These are phyloP conservation scores for Phlogophora meticulosa DNA, from an alignment of 2,888 invertebrate genomes.

Conservation along the genomic window DNA sequence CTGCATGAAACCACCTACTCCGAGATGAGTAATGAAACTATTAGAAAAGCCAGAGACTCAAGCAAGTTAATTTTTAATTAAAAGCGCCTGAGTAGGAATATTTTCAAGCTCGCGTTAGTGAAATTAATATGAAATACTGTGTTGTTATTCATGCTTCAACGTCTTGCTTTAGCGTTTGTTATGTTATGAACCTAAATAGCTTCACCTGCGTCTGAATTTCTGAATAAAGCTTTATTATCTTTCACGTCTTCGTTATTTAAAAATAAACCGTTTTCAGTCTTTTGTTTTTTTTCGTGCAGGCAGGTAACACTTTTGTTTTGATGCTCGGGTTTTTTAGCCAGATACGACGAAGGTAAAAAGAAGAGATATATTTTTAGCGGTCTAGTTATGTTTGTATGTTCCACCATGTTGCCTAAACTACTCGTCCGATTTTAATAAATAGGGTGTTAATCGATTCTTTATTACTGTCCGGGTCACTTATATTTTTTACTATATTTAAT, in stretches of 20 bases:
- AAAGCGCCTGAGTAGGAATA: slow-evolving; percentile 33
- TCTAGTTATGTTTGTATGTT: too few species aligned
- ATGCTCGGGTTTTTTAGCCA: too few species aligned
- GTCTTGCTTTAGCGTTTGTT: not conserved
- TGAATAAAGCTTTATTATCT: not conserved
- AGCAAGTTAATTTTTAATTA: slow-evolving; percentile 61
- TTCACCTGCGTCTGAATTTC: not conserved
- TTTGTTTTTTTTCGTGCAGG: too few species aligned
- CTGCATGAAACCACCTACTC: slow-evolving; percentile 12
- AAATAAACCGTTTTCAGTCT: too few species aligned
- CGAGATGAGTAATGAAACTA: slow-evolving; percentile 67
- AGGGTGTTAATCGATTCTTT: too few species aligned
- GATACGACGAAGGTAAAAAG: too few species aligned
- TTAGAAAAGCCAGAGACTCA: slow-evolving; percentile 53
- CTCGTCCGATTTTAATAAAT: too few species aligned
- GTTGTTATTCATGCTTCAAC: slow-evolving; percentile 10
- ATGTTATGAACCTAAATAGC: not conserved
- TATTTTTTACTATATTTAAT: too few species aligned
- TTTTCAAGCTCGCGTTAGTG: slow-evolving; percentile 38
- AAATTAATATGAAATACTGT: slow-evolving; percentile 50
- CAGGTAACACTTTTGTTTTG: too few species aligned
- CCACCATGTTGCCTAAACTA: too few species aligned
- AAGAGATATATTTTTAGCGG: too few species aligned
- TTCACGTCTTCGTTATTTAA: not conserved
- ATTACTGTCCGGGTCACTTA: too few species aligned